These are phyloP conservation scores for Cyprinella venusta DNA, from an alignment of 2,797 vertebrate genomes.

Conservation along the genomic window DNA sequence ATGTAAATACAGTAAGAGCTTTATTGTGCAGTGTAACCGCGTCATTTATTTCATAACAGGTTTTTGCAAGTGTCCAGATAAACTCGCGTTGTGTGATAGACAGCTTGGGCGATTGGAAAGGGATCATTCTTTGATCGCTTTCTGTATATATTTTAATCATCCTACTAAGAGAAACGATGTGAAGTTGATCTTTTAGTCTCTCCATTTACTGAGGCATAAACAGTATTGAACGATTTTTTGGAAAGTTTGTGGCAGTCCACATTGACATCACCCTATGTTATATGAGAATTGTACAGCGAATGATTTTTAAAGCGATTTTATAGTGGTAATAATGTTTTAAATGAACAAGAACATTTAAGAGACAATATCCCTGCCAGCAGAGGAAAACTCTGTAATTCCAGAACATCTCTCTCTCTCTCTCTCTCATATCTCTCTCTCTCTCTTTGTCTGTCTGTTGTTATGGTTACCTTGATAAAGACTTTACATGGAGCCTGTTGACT, in stretches of 20 bases:
- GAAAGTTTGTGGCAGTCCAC: not conserved
- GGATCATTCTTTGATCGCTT: too few relatives aligned
- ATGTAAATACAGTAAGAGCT: too few relatives aligned
- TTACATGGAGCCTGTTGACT: slow-evolving; percentile 19
- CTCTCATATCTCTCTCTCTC: slow-evolving; percentile 69
- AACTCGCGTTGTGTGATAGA: too few relatives aligned
- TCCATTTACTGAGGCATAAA: too few relatives aligned
- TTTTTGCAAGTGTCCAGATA: too few relatives aligned
- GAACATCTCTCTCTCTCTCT: slow-evolving; percentile 63
- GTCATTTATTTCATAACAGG: too few relatives aligned
- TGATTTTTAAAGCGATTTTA: not conserved
- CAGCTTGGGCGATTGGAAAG: too few relatives aligned
- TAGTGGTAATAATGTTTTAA: not conserved
- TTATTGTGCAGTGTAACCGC: too few relatives aligned
- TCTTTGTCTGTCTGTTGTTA: slow-evolving; percentile 54
- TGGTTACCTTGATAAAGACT: slow-evolving; percentile 23
- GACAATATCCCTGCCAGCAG: not conserved
- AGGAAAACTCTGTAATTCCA: not conserved
- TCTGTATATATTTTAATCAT: too few relatives aligned
- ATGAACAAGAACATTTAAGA: not conserved
- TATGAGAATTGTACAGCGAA: not conserved
- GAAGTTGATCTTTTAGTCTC: too few relatives aligned
- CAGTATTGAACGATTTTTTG: too few relatives aligned
- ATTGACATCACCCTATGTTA: not conserved
- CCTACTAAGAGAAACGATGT: too few relatives aligned